Evolutionary conservation across 2,113 vertebrate genomes (phyloP).

Genomic region (Monarcha castaneiventris): DNA sequence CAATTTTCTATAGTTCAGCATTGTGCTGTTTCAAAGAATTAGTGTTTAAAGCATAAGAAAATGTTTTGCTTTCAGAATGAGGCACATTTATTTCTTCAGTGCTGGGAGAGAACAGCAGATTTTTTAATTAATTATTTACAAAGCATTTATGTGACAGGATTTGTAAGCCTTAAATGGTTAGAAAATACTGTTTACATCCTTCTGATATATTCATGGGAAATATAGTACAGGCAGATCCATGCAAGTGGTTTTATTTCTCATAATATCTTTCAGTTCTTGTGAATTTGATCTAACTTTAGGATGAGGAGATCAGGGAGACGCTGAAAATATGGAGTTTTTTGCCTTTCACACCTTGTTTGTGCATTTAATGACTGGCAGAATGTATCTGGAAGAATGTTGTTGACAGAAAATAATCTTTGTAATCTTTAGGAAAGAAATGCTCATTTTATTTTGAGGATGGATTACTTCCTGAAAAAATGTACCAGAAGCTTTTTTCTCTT

Average conservation of each 20-base stretch:
- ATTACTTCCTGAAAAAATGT: not conserved
- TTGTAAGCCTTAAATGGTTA: slow-evolving; percentile 51
- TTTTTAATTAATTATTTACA: slow-evolving; percentile 73
- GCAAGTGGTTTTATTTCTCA: not conserved
- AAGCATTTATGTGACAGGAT: slow-evolving; percentile 49
- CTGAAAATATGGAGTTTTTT: not conserved
- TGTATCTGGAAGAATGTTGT: not conserved
- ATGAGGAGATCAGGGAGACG: not conserved
- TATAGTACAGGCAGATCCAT: not conserved
- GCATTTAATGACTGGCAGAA: not conserved
- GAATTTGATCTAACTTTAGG: not conserved
- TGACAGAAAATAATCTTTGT: not conserved
- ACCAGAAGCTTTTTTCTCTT: not conserved
- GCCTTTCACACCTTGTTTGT: not conserved
- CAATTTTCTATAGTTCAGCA: not conserved
- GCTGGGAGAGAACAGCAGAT: slow-evolving; percentile 47
- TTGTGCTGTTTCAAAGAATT: slow-evolving; percentile 17
- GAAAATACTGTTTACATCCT: slow-evolving; percentile 14
- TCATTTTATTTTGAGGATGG: not conserved
- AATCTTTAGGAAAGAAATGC: not conserved
- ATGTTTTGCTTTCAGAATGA: slow-evolving; percentile 53
- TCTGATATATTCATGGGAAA: not conserved
- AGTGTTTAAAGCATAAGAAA: slow-evolving; percentile 32
- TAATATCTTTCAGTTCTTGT: not conserved
- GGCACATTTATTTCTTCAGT: slow-evolving; percentile 13